These are phyloP conservation scores for Pedionomus torquatus DNA, from an alignment of 2,113 vertebrate species.

Conservation along the genomic window DNA sequence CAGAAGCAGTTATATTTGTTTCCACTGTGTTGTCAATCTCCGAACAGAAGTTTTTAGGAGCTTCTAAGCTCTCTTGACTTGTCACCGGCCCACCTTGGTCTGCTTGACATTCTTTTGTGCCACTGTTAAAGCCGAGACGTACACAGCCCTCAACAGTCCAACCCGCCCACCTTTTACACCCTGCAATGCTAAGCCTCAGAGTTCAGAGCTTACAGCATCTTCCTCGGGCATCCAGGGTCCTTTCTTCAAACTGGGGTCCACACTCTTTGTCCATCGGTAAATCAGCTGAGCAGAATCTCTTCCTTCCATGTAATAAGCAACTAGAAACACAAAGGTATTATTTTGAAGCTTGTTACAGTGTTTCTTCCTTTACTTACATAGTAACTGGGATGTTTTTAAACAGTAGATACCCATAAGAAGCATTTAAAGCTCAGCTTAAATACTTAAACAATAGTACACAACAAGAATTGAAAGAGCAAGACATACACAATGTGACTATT, in stretches of 20 bases:
- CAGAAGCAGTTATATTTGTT: neutral
- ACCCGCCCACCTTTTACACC: neutral
- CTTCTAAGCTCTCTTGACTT: neutral
- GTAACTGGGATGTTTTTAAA: neutral
- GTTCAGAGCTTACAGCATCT: constrained; percentile 79
- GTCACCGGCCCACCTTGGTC: neutral
- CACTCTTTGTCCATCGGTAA: constrained; percentile 88
- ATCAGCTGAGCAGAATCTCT: constrained; percentile 87
- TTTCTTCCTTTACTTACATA: neutral
- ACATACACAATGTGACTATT: neutral
- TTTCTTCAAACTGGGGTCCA: constrained; percentile 86
- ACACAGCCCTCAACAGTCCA: neutral
- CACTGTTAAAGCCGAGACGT: neutral
- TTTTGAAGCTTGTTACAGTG: neutral
- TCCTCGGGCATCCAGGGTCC: constrained; percentile 88
- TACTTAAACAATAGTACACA: neutral
- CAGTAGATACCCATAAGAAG: neutral
- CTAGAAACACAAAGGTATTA: constrained; percentile 63
- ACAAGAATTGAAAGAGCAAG: neutral
- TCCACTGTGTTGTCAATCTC: neutral
- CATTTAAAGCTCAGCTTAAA: neutral
- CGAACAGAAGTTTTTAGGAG: neutral
- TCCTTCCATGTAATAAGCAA: constrained; percentile 95
- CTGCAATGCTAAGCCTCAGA: neutral
- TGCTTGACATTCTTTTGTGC: neutral